These are phyloP conservation scores for Brachylomia viminalis DNA, from an alignment of 2,888 invertebrate genomes.

Conservation along the genomic window DNA sequence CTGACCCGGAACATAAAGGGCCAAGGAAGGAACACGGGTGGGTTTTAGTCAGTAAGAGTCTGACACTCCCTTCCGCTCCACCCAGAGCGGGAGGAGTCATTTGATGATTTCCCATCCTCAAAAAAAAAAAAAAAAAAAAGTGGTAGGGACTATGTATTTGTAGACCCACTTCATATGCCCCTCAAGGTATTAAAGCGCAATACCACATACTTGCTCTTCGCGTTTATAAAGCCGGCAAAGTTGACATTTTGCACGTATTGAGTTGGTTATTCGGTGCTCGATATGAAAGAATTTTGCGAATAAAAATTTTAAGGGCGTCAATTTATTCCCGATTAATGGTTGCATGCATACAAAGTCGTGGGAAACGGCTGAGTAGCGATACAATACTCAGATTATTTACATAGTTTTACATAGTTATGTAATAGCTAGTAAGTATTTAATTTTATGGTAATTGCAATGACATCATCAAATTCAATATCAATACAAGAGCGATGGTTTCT, in stretches of 20 bases:
- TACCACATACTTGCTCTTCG: constrained; percentile 1
- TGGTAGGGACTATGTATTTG: not conserved
- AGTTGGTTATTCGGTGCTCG: not conserved
- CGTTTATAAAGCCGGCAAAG: constrained; percentile 3
- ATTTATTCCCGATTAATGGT: not conserved
- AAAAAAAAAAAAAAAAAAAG: too few species aligned
- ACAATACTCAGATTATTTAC: constrained; percentile 21
- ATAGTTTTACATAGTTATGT: constrained; percentile 3
- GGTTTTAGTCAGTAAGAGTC: too few species aligned
- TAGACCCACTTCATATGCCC: not conserved
- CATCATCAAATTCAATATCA: constrained; percentile 33
- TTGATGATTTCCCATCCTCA: too few species aligned
- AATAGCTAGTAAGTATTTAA: constrained; percentile 14
- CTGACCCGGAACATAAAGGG: too few species aligned
- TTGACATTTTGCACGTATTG: constrained; percentile 4
- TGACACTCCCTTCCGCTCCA: too few species aligned
- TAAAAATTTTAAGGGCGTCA: not conserved
- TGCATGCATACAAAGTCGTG: not conserved
- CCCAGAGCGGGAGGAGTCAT: too few species aligned
- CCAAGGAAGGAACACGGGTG: too few species aligned
- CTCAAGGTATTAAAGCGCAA: constrained; percentile 23
- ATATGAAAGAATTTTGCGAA: not conserved
- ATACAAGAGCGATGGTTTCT: constrained; percentile 46
- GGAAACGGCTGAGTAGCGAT: not conserved
- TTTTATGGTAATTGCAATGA: constrained; percentile 46